A percentile compares a stretch with the other conserved stretches of the same genome.
These are phyloP conservation scores for Macropodus opercularis DNA, from an alignment of 2,797 vertebrate species.

Conservation along the genomic window DNA sequence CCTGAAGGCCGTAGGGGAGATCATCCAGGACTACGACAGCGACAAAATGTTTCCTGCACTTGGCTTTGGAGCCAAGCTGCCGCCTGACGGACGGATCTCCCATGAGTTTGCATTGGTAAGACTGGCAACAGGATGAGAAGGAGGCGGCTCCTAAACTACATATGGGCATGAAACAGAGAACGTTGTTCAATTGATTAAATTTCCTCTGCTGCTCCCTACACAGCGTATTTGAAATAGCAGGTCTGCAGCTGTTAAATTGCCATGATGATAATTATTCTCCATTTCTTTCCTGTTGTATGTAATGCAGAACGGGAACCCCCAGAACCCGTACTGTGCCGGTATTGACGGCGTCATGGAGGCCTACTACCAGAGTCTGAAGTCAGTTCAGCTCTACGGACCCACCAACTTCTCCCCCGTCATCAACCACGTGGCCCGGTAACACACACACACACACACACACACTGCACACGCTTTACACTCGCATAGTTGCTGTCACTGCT, in stretches of 20 bases:
- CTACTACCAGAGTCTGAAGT: constrained; percentile 95
- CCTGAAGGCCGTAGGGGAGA: constrained; percentile 95
- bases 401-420: constrained; percentile 98
- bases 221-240: no score
- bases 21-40: constrained; percentile 98
- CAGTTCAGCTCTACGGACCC: constrained; percentile 96
- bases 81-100: constrained; percentile 94
- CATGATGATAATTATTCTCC: not conserved
- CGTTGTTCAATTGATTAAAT: no score
- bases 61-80: constrained; percentile 96
- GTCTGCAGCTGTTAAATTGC: no score
- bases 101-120: constrained; percentile 98
- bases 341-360: constrained; percentile 98
- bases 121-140: not conserved
- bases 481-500: not conserved
- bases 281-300: not conserved
- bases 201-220: no score
- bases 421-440: constrained; percentile 92
- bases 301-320: constrained; percentile 93
- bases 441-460: no score
- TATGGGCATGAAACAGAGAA: not conserved
- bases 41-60: constrained; percentile 99
- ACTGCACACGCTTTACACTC: no score
- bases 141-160: not conserved
- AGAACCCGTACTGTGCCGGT: constrained; percentile 95